phyloP scores from a whole-genome alignment of 2,113 vertebrate genomes.

The Aplodontia rufa region DNA sequence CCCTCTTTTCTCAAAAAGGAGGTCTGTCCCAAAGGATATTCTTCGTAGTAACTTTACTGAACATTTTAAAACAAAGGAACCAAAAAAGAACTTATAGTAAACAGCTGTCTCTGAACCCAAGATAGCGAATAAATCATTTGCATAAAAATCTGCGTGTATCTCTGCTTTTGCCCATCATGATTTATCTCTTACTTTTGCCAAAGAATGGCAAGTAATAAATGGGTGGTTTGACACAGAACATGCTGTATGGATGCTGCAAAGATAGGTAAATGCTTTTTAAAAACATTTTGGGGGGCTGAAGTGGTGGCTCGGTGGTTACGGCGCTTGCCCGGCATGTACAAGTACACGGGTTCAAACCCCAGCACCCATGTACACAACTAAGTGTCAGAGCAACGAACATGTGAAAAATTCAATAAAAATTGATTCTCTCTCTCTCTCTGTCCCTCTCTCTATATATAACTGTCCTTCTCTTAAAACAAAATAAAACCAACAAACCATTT shows the following conservation, averaged over 20 bases:
- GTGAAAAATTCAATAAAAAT: too few species aligned
- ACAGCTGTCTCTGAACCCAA: neutral
- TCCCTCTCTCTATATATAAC: too few species aligned
- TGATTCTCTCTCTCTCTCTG: too few species aligned
- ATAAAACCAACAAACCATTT: too few species aligned
- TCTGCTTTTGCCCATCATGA: neutral
- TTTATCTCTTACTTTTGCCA: constrained; percentile 53
- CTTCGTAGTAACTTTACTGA: constrained; percentile 7
- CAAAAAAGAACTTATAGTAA: constrained; percentile 29
- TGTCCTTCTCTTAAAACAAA: too few species aligned
- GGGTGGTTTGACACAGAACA: neutral
- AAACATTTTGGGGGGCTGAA: too few species aligned
- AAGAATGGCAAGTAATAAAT: neutral
- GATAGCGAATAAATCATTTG: constrained; percentile 1
- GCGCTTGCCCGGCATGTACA: too few species aligned
- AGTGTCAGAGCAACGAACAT: too few species aligned
- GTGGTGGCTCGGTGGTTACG: too few species aligned
- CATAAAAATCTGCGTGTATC: neutral
- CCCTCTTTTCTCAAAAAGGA: neutral
- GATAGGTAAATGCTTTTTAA: constrained; percentile 34
- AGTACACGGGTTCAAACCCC: too few species aligned
- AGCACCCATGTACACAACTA: too few species aligned
- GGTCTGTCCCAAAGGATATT: neutral
- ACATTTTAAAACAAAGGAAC: constrained; percentile 25
- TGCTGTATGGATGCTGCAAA: neutral